phyloP scores from a whole-genome alignment of 2,888 invertebrate species.

The Lithophane socia region DNA sequence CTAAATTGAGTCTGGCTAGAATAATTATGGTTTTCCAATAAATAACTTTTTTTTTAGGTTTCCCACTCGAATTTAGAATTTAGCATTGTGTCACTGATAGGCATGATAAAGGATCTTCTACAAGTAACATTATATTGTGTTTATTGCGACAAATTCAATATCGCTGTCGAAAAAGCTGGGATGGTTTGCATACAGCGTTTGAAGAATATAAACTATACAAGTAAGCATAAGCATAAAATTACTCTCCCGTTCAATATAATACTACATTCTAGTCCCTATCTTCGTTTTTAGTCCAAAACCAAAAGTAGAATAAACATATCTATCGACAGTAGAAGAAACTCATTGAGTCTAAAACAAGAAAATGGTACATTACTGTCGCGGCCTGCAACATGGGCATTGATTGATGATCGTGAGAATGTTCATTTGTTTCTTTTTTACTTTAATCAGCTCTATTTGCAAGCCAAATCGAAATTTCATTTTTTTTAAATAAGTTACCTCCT shows the following conservation, averaged over 20 bases:
- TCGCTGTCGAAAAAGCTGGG: slow-evolving; percentile 1
- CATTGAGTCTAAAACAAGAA: too few species aligned
- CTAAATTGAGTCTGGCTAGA: not conserved
- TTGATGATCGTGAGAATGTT: too few species aligned
- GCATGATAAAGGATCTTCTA: not conserved
- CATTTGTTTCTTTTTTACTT: too few species aligned
- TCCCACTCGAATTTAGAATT: not conserved
- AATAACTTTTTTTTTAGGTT: not conserved
- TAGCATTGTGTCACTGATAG: not conserved
- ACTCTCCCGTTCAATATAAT: not conserved
- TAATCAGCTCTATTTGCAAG: too few species aligned
- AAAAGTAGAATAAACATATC: too few species aligned
- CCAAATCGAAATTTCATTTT: too few species aligned
- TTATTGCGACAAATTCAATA: slow-evolving; percentile 5
- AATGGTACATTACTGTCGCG: too few species aligned
- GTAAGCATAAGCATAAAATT: not conserved
- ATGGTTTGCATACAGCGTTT: slow-evolving; percentile 17
- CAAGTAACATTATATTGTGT: not conserved
- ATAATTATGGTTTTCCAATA: too few species aligned
- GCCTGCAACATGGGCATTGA: too few species aligned
- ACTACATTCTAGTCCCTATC: too few species aligned
- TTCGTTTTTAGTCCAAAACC: too few species aligned
- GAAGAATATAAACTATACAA: slow-evolving; percentile 15
- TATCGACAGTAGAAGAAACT: not conserved
- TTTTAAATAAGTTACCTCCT: too few species aligned